Percentiles rank a stretch among this genome's conserved stretches.
These are phyloP conservation scores for Ciconia maguari DNA, from an alignment of 2,113 vertebrate species.

Conservation along the genomic window DNA sequence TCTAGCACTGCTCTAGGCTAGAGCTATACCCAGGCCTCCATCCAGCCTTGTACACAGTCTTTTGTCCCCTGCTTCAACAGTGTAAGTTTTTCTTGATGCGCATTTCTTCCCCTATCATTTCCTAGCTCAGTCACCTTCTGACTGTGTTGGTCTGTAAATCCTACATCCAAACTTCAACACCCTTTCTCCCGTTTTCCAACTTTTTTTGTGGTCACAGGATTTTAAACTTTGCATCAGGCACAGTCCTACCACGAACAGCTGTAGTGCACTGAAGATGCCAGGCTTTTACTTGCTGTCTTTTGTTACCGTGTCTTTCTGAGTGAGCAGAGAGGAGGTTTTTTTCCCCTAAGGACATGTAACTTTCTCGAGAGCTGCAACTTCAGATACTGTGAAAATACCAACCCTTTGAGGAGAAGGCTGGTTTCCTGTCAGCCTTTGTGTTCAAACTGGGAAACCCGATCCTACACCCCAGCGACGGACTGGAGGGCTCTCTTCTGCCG, in stretches of 20 bases:
- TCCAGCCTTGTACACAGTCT: background rate
- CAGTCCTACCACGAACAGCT: background rate
- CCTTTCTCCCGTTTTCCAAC: background rate
- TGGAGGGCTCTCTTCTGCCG: background rate
- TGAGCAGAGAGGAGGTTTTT: background rate
- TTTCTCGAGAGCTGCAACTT: background rate
- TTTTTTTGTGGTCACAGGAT: background rate
- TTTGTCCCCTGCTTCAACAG: background rate
- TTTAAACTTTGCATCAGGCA: background rate
- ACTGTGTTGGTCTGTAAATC: background rate
- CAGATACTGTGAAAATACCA: background rate
- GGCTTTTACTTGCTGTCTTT: background rate
- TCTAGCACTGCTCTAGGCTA: background rate
- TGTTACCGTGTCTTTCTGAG: background rate
- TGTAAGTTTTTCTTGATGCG: background rate
- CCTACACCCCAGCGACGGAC: background rate
- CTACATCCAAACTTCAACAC: background rate
- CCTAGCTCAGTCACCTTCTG: background rate
- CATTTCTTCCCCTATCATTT: background rate
- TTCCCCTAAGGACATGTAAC: fast-evolving
- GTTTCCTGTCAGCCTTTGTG: background rate
- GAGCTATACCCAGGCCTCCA: background rate
- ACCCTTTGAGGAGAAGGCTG: background rate
- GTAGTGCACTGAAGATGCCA: background rate
- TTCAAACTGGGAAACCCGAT: background rate